Conservation (phyloP, 2,888 invertebrate species). For the Drosophila recens region DNA sequence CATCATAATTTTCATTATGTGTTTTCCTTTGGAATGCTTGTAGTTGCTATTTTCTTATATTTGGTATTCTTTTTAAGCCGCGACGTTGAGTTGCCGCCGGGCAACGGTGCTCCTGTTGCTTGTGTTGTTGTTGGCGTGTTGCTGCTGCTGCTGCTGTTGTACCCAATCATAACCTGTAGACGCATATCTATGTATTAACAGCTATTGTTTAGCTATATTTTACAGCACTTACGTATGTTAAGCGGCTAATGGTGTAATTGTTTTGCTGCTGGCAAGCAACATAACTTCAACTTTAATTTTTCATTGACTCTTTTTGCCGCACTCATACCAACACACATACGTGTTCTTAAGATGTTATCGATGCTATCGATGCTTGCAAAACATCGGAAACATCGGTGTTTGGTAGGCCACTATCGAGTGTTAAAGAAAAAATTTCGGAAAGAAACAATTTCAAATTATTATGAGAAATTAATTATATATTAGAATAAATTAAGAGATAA, state of each 20-base stretch:
- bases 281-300: slow-evolving; percentile 44
- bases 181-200: background rate
- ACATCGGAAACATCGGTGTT: no score
- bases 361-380: no score
- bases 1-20: slow-evolving; percentile 50
- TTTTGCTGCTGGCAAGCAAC: slow-evolving; percentile 26
- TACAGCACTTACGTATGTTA: slow-evolving; percentile 38
- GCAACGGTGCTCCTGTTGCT: slow-evolving; percentile 62
- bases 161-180: slow-evolving; percentile 51
- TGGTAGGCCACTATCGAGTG: no score
- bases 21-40: slow-evolving; percentile 43
- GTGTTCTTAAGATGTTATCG: slow-evolving; percentile 31
- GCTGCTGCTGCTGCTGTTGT: slow-evolving; percentile 22
- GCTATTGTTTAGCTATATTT: background rate
- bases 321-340: slow-evolving; percentile 44
- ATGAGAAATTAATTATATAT: no score
- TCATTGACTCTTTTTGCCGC: slow-evolving; percentile 38
- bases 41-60: background rate
- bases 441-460: no score
- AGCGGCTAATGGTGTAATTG: slow-evolving; percentile 19
- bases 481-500: no score
- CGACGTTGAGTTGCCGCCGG: slow-evolving; percentile 31
- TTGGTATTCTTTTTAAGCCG: slow-evolving; percentile 27
- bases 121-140: slow-evolving; percentile 41
- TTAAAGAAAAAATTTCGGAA: no score